A percentile compares a stretch with the other conserved stretches of the same genome.
phyloP scores from a whole-genome alignment of 2,113 vertebrate species.

The Erythrocercus mccallii region DNA sequence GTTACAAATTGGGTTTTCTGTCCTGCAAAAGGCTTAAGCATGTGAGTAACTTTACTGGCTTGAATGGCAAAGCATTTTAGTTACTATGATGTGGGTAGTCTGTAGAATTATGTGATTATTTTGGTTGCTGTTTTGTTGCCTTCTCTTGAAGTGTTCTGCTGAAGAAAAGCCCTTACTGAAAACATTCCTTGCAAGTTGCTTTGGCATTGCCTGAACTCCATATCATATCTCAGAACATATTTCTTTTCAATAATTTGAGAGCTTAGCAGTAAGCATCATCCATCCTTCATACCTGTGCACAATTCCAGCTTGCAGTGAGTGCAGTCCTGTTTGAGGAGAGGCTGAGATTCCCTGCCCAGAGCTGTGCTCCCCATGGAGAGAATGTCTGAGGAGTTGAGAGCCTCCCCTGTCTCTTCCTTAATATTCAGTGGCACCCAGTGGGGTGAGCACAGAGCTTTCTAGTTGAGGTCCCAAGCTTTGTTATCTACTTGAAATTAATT shows the following conservation, averaged over 20 bases:
- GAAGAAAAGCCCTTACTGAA: slow-evolving; percentile 2
- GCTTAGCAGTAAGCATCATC: not conserved
- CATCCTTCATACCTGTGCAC: not conserved
- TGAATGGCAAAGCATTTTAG: slow-evolving; percentile 55
- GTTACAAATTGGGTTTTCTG: slow-evolving; percentile 42
- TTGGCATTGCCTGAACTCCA: slow-evolving; percentile 31
- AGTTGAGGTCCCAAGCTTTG: not conserved
- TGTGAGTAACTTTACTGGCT: slow-evolving; percentile 56
- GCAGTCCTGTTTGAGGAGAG: not conserved
- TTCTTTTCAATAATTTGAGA: not conserved
- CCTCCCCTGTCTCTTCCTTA: not conserved
- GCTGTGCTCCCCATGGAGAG: not conserved
- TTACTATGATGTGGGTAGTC: not conserved
- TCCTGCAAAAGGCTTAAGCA: slow-evolving; percentile 42
- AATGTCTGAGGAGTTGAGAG: not conserved
- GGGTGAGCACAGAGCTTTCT: not conserved
- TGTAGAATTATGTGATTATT: not conserved
- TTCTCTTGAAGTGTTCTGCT: not conserved
- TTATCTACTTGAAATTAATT: not conserved
- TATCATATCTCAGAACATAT: not conserved
- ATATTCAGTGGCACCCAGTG: not conserved
- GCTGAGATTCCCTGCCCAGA: not conserved
- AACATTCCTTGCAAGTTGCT: slow-evolving; percentile 12
- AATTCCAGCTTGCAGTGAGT: not conserved
- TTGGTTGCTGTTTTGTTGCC: slow-evolving; percentile 8